Conservation (phyloP, 2,888 invertebrate genomes). For the Nemotelus pantherinus region DNA sequence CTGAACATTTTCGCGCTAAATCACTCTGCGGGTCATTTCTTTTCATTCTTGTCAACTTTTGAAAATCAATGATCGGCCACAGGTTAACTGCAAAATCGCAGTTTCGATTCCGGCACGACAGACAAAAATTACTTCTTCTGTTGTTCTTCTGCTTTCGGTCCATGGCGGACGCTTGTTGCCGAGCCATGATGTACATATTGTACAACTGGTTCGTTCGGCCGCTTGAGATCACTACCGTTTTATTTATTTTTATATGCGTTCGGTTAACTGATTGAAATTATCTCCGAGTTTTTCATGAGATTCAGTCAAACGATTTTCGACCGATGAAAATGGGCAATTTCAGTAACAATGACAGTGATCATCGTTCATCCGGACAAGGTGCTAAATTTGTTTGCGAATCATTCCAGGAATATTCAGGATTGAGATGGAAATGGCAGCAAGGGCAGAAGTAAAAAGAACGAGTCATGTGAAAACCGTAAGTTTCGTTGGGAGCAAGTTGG, state of each 20-base stretch:
- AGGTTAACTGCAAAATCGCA: slow-evolving; percentile 20
- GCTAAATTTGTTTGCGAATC: slow-evolving; percentile 34
- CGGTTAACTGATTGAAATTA: slow-evolving; percentile 23
- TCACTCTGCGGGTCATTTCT: slow-evolving; percentile 43
- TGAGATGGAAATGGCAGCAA: slow-evolving; percentile 22
- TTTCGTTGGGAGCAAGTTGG: no score
- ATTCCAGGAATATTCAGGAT: slow-evolving; percentile 31
- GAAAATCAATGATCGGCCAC: slow-evolving; percentile 28
- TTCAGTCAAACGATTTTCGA: background rate
- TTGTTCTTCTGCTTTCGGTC: no score
- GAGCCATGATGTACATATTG: background rate
- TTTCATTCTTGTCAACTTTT: slow-evolving; percentile 30
- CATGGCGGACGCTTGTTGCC: no score
- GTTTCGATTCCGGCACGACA: background rate
- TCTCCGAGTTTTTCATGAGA: background rate
- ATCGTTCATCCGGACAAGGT: slow-evolving; percentile 34
- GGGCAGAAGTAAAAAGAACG: background rate
- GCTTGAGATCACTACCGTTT: background rate
- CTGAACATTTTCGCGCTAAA: slow-evolving; percentile 38
- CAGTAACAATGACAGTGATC: slow-evolving; percentile 20
- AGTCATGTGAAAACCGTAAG: no score
- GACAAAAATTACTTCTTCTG: no score
- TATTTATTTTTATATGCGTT: slow-evolving; percentile 10
- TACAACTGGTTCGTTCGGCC: background rate
- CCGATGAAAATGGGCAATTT: slow-evolving; percentile 31